Evolutionary conservation across 2,888 invertebrate genomes (phyloP).

Genomic region (Andrena minutula): DNA sequence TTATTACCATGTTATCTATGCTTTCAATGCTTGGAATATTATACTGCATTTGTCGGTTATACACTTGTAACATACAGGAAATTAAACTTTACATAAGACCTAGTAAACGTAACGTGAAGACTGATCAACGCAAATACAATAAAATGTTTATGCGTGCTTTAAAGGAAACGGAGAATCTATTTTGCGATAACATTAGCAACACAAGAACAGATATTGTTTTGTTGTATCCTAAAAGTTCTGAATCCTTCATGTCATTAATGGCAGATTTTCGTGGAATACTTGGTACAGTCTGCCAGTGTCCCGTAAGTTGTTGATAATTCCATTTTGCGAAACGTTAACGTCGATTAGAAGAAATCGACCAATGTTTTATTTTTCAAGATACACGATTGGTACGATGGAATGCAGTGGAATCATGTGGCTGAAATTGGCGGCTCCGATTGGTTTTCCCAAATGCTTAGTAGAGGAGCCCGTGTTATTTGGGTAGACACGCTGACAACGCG

Average conservation of each 20-base stretch:
- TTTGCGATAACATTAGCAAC: conserved; percentile 20
- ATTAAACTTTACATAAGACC: conserved; percentile 2
- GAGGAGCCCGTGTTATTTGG: conserved; percentile 75
- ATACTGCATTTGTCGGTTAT: conserved; percentile 28
- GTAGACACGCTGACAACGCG: conserved; percentile 75
- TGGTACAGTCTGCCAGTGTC: conserved; percentile 66
- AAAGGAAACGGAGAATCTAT: conserved; percentile 1
- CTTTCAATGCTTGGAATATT: conserved; percentile 36
- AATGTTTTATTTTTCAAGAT: conserved; percentile 67
- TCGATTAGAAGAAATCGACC: conserved; percentile 13
- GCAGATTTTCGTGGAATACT: conserved; percentile 70
- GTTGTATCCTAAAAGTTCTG: conserved; percentile 69
- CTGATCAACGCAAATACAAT: neutral
- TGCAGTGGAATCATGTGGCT: conserved; percentile 76
- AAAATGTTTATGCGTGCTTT: neutral
- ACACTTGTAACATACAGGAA: conserved; percentile 6
- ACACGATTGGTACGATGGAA: conserved; percentile 77
- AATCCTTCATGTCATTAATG: conserved; percentile 73
- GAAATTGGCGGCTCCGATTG: conserved; percentile 75
- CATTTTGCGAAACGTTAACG: neutral
- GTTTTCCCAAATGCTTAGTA: conserved; percentile 73
- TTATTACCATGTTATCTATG: conserved; percentile 27
- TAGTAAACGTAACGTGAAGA: conserved; percentile 1
- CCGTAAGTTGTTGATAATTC: conserved; percentile 59
- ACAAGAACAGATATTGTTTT: conserved; percentile 68